Percentiles rank a stretch among this genome's conserved stretches.
Evolutionary conservation across 35 echinoderm and acorn worm genomes (phyloP).

Genomic region (Nesometra sesokonis): DNA sequence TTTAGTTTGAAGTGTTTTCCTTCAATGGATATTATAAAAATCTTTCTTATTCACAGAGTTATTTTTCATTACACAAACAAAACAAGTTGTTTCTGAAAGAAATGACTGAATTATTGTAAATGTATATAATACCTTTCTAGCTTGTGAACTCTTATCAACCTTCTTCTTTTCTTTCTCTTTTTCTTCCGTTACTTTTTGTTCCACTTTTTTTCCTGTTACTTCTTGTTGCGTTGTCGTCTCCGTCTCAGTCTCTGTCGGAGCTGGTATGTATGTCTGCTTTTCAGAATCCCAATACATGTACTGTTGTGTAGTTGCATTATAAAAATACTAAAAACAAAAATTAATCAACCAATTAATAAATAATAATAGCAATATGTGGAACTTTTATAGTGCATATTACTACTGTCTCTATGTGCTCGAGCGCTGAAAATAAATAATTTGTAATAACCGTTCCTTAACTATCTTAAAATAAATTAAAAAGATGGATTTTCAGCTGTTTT

Average conservation of each 20-base stretch:
- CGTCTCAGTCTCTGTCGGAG: conserved; percentile 12
- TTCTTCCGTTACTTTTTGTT: background rate
- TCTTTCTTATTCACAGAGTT: no score
- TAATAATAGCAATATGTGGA: background rate
- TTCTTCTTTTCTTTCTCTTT: conserved; percentile 65
- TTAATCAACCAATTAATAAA: background rate
- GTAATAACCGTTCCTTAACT: no score
- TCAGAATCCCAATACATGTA: conserved; percentile 92
- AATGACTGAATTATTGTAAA: no score
- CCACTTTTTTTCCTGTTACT: background rate
- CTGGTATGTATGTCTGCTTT: conserved; percentile 45
- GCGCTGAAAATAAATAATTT: no score
- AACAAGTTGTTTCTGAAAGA: background rate
- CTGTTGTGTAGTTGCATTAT: conserved; percentile 58
- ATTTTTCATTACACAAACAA: background rate
- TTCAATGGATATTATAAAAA: no score
- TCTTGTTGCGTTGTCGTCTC: background rate
- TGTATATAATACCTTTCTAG: conserved; percentile 66
- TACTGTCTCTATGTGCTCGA: no score
- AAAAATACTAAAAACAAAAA: conserved; percentile 65
- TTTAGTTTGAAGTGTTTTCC: no score
- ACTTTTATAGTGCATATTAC: no score
- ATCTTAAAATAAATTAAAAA: no score
- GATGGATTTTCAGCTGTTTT: no score
- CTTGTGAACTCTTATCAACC: conserved; percentile 59